phyloP scores from a whole-genome alignment of 2,797 vertebrate genomes.

The Poeciliopsis paucimaculata region DNA sequence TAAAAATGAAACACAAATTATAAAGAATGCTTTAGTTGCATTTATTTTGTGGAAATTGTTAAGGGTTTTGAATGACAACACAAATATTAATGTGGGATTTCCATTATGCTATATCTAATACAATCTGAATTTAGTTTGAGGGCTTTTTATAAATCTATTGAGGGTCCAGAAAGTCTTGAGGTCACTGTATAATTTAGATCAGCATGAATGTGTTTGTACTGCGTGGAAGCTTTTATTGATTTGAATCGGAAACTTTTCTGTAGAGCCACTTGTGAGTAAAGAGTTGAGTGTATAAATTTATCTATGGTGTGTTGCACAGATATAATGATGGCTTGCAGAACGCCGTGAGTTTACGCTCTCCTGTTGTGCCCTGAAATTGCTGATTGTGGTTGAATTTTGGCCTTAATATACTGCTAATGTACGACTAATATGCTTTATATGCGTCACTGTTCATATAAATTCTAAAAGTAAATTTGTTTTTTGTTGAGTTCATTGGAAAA shows the following conservation, averaged over 20 bases:
- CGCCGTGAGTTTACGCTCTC: slow-evolving; percentile 16
- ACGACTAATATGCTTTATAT: background rate
- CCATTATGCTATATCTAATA: background rate
- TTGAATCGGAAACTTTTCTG: slow-evolving; percentile 43
- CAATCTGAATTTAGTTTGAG: background rate
- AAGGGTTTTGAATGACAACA: background rate
- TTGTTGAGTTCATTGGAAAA: background rate
- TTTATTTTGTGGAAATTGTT: background rate
- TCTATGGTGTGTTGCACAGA: slow-evolving; percentile 67
- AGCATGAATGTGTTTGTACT: slow-evolving; percentile 8
- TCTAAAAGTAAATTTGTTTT: background rate
- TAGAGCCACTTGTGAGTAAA: slow-evolving; percentile 39
- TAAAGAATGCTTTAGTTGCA: background rate
- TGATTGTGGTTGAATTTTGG: background rate
- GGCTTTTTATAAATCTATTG: background rate
- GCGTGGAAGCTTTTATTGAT: slow-evolving; percentile 38
- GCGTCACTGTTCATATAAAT: background rate
- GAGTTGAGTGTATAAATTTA: slow-evolving; percentile 43
- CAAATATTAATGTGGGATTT: background rate
- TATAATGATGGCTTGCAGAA: slow-evolving; percentile 58
- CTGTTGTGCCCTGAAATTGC: background rate
- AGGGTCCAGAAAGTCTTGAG: background rate
- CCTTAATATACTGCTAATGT: background rate
- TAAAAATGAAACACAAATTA: background rate
- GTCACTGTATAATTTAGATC: background rate